Evolutionary conservation across 2,113 vertebrate genomes (phyloP).

Genomic region (Phyllostomus hastatus): DNA sequence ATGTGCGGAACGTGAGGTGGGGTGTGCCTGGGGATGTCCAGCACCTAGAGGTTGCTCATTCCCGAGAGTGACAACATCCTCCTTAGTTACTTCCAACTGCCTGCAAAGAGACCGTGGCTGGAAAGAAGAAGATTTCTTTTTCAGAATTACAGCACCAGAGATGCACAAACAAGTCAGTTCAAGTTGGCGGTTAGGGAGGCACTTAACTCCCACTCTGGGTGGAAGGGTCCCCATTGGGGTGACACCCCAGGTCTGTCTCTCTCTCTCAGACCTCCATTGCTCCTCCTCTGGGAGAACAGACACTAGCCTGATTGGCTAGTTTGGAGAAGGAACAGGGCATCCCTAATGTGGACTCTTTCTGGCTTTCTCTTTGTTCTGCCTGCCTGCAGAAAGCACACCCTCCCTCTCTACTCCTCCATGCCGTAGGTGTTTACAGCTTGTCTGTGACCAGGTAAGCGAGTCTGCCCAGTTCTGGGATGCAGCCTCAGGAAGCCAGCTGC

Average conservation of each 20-base stretch:
- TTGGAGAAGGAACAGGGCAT: background rate
- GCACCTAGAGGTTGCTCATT: rapidly evolving
- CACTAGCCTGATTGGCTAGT: background rate
- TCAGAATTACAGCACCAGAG: background rate
- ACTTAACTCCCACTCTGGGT: no score
- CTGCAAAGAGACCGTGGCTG: background rate
- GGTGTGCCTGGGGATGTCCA: background rate
- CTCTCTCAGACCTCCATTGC: rapidly evolving
- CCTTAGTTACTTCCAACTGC: background rate
- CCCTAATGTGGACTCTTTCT: background rate
- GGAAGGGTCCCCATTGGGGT: no score
- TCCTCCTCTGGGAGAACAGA: background rate
- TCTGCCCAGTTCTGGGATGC: background rate
- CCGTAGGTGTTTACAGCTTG: background rate
- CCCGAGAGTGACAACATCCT: background rate
- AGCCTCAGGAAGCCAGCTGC: background rate
- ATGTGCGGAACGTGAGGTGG: rapidly evolving
- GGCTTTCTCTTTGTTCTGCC: background rate
- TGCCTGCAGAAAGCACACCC: background rate
- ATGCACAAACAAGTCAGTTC: background rate
- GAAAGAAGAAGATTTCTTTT: background rate
- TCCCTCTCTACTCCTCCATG: background rate
- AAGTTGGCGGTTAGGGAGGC: background rate
- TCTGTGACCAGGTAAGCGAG: background rate
- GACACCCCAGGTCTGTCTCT: no score